Conservation (phyloP, 2,797 vertebrate species). For the Ceryle rudis region DNA sequence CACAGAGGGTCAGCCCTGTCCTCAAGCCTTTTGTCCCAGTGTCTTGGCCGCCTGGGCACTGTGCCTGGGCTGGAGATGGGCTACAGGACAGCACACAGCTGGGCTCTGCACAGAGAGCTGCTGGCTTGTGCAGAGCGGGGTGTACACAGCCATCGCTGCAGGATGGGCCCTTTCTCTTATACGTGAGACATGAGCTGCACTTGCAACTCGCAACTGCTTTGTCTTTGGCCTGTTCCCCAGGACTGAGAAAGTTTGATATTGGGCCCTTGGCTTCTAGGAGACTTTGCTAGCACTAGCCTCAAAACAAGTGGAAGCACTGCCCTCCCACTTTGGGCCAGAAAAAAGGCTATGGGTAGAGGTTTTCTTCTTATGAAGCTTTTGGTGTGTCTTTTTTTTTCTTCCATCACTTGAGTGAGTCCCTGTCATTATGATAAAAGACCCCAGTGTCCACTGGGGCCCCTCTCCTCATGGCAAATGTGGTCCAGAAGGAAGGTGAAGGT, state of each 20-base stretch:
- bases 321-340: not conserved
- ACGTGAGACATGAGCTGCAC: not conserved
- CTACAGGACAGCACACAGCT: not conserved
- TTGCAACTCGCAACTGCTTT: not conserved
- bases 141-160: not conserved
- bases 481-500: not conserved
- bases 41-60: not conserved
- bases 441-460: not conserved
- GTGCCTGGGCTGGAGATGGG: not conserved
- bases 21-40: not conserved
- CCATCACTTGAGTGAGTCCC: not conserved
- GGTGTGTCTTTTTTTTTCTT: not conserved
- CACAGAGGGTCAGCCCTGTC: not conserved
- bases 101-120: not conserved
- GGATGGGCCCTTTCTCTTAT: not conserved
- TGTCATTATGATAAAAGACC: not conserved
- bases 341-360: not conserved
- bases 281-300: not conserved
- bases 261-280: not conserved
- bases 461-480: fast-evolving
- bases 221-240: not conserved
- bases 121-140: not conserved
- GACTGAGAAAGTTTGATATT: not conserved
- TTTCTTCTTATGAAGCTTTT: not conserved
- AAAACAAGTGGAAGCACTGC: not conserved